Conservation (phyloP, 2,113 vertebrate species). For the Oriolus oriolus region DNA sequence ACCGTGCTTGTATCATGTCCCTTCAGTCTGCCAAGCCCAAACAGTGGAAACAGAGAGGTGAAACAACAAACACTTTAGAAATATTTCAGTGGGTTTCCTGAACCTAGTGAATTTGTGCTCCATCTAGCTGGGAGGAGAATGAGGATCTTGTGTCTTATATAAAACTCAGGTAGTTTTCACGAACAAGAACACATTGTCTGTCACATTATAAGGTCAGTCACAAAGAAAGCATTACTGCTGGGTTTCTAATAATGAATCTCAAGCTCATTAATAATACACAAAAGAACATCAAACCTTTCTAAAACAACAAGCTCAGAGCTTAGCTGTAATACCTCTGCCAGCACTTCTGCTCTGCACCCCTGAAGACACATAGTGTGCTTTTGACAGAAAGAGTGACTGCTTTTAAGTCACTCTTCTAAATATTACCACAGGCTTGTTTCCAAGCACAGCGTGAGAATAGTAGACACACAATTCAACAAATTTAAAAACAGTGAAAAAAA, state of each 20-base stretch:
- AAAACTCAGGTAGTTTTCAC: not conserved
- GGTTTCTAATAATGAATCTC: conserved; percentile 11
- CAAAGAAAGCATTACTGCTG: conserved; percentile 26
- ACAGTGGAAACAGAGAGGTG: not conserved
- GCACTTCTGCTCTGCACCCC: conserved; percentile 7
- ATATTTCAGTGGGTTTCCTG: not conserved
- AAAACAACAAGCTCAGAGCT: conserved; percentile 29
- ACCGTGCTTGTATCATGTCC: not conserved
- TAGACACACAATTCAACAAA: not conserved
- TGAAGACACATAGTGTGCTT: not conserved
- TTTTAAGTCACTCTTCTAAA: conserved; percentile 12
- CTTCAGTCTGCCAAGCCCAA: not conserved
- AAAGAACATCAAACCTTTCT: conserved; percentile 25
- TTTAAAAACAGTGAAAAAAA: not conserved
- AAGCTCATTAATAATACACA: conserved; percentile 49
- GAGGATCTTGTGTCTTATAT: not conserved
- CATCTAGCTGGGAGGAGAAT: not conserved
- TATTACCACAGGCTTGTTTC: not conserved
- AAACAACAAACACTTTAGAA: not conserved
- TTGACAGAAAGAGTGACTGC: not conserved
- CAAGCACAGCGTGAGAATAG: not conserved
- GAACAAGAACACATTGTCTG: not conserved
- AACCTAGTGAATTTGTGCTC: not conserved
- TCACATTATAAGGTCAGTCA: not conserved
- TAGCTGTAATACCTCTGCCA: conserved; percentile 27